Evolutionary conservation across 2,888 invertebrate genomes (phyloP).

Genomic region (Apamea crenata): DNA sequence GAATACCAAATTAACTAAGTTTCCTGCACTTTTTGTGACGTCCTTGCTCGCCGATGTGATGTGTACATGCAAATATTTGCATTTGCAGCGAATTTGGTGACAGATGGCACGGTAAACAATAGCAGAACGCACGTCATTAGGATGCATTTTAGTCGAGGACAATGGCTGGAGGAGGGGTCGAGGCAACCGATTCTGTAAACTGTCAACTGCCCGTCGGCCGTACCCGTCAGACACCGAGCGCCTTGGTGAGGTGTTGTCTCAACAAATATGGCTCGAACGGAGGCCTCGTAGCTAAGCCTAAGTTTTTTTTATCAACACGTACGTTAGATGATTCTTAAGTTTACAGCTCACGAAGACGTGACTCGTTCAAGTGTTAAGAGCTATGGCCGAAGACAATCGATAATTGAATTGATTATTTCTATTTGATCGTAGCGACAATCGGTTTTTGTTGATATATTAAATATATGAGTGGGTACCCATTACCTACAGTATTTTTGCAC

Average conservation of each 20-base stretch:
- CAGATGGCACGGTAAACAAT: slow-evolving; percentile 78
- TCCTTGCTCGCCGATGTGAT: slow-evolving; percentile 41
- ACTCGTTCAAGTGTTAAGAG: slow-evolving; percentile 12
- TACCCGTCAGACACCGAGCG: not conserved
- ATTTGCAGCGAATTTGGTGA: slow-evolving; percentile 71
- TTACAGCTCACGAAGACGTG: slow-evolving; percentile 13
- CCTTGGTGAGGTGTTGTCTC: slow-evolving; percentile 30
- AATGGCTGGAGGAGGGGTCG: slow-evolving; percentile 64
- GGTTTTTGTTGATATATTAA: not conserved
- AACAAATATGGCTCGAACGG: slow-evolving; percentile 28
- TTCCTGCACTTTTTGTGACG: slow-evolving; percentile 33
- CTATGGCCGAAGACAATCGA: slow-evolving; percentile 40
- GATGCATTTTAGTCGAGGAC: slow-evolving; percentile 70
- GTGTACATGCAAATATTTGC: slow-evolving; percentile 68
- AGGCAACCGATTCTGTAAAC: slow-evolving; percentile 55
- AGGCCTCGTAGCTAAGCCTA: slow-evolving; percentile 17
- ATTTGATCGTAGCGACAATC: slow-evolving; percentile 14
- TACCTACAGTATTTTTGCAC: not conserved
- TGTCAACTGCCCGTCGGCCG: not conserved
- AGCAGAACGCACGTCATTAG: slow-evolving; percentile 71
- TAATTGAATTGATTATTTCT: slow-evolving; percentile 26
- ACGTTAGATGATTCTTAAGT: slow-evolving; percentile 22
- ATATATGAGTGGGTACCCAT: not conserved
- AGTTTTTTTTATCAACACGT: slow-evolving; percentile 20
- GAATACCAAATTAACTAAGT: slow-evolving; percentile 15